Percentiles rank a stretch among this genome's conserved stretches.
phyloP scores from a whole-genome alignment of 2,888 invertebrate genomes.

The Drosophila kanekoi region DNA sequence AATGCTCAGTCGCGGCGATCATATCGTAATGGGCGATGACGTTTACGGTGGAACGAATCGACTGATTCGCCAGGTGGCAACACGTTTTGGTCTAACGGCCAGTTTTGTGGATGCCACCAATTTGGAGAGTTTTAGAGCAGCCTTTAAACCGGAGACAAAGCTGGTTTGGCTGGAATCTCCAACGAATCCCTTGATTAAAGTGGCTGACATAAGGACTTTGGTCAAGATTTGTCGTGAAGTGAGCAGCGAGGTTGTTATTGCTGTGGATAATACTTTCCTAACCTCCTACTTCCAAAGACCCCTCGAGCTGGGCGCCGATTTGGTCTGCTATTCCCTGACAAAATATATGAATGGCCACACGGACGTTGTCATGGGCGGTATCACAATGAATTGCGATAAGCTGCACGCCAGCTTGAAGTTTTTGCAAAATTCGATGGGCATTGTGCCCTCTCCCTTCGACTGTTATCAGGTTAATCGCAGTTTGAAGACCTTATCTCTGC shows the following conservation, averaged over 20 bases:
- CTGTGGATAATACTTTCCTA: constrained; percentile 97
- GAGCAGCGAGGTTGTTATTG: constrained; percentile 87
- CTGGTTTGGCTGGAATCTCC: constrained; percentile 97
- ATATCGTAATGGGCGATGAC: constrained; percentile 95
- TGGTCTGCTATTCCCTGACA: constrained; percentile 95
- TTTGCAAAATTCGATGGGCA: constrained; percentile 93
- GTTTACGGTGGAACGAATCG: constrained; percentile 97
- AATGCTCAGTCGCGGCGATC: constrained; percentile 93
- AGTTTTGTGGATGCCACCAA: constrained; percentile 92
- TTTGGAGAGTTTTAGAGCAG: constrained; percentile 88
- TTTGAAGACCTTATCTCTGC: constrained; percentile 95
- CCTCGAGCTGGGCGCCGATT: constrained; percentile 94
- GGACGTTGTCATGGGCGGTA: constrained; percentile 98
- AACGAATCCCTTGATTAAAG: constrained; percentile 96
- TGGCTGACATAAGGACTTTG: constrained; percentile 93
- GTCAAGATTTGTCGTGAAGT: constrained; percentile 87
- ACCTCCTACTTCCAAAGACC: constrained; percentile 96
- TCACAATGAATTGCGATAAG: constrained; percentile 90
- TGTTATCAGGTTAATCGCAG: constrained; percentile 97
- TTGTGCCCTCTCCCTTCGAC: constrained; percentile 98
- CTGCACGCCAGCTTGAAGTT: constrained; percentile 91
- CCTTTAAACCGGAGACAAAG: constrained; percentile 93
- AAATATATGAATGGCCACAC: constrained; percentile 99
- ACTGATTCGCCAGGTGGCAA: constrained; percentile 88
- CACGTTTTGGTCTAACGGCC: constrained; percentile 90